Conservation (phyloP, 2,888 invertebrate genomes). For the Odiellus spinosus region DNA sequence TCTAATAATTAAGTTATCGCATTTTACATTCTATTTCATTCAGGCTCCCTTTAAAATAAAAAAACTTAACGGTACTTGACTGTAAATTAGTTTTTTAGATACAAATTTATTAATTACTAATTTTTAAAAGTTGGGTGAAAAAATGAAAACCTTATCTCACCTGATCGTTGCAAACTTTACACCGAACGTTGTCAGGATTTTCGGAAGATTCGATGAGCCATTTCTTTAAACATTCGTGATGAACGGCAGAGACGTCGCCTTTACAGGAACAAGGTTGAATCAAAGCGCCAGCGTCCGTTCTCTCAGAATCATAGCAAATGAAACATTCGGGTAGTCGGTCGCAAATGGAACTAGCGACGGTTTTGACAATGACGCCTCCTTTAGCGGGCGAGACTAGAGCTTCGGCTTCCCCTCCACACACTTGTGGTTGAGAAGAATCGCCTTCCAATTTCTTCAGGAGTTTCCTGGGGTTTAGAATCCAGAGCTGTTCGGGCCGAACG, state of each 20-base stretch:
- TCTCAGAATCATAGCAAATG: conserved; percentile 76
- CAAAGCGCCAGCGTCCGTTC: conserved; percentile 53
- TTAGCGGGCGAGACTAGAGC: neutral
- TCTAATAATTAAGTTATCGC: too few species aligned
- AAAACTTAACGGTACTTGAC: too few species aligned
- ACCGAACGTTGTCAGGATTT: conserved; percentile 49
- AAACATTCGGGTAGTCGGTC: conserved; percentile 50
- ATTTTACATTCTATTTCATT: too few species aligned
- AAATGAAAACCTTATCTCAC: neutral
- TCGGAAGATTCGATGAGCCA: conserved; percentile 48
- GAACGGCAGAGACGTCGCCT: conserved; percentile 76
- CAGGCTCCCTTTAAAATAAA: too few species aligned
- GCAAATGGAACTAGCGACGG: neutral
- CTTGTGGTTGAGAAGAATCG: neutral
- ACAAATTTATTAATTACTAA: too few species aligned
- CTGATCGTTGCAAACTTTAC: conserved; percentile 62
- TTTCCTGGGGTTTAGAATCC: conserved; percentile 81
- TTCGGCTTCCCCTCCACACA: neutral
- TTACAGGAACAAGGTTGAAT: conserved; percentile 79
- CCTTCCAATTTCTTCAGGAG: conserved; percentile 39
- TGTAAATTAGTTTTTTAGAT: too few species aligned
- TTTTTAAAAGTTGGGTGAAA: too few species aligned
- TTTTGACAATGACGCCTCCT: neutral
- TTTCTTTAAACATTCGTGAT: conserved; percentile 71
- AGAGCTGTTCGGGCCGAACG: conserved; percentile 70